phyloP scores from a whole-genome alignment of 2,113 vertebrate genomes.

The Antigone vipio region DNA sequence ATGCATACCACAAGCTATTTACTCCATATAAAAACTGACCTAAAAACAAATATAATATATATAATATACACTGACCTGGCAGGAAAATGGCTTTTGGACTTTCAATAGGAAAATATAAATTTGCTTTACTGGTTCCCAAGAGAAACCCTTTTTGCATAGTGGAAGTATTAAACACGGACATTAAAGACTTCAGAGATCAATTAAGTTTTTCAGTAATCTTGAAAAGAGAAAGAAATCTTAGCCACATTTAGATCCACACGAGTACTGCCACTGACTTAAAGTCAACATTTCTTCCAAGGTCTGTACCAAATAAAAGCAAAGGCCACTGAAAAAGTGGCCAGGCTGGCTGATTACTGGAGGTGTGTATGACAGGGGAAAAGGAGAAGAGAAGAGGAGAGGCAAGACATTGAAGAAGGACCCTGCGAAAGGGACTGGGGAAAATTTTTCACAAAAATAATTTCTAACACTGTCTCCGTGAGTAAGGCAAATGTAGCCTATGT shows the following conservation, averaged over 20 bases:
- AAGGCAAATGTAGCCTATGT: background rate
- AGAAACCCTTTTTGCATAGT: background rate
- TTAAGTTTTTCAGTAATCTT: background rate
- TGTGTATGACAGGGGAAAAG: background rate
- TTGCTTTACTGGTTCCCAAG: background rate
- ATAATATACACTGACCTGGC: background rate
- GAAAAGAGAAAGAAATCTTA: background rate
- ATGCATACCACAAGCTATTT: background rate
- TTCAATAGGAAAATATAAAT: conserved; percentile 27
- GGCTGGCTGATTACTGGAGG: no score
- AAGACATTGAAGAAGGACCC: background rate
- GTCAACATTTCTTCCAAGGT: background rate
- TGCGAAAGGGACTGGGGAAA: background rate
- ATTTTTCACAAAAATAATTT: background rate
- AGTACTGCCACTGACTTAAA: background rate
- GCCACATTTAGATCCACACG: background rate
- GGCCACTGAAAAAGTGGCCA: background rate
- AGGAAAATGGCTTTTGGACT: background rate
- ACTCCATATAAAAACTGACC: background rate
- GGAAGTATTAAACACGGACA: background rate
- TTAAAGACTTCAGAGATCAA: background rate
- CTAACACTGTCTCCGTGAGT: background rate
- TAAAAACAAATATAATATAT: background rate
- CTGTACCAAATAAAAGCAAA: background rate
- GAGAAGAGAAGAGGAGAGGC: no score